Conservation (phyloP, 2,888 invertebrate species). For the Chaitophorus viminalis region DNA sequence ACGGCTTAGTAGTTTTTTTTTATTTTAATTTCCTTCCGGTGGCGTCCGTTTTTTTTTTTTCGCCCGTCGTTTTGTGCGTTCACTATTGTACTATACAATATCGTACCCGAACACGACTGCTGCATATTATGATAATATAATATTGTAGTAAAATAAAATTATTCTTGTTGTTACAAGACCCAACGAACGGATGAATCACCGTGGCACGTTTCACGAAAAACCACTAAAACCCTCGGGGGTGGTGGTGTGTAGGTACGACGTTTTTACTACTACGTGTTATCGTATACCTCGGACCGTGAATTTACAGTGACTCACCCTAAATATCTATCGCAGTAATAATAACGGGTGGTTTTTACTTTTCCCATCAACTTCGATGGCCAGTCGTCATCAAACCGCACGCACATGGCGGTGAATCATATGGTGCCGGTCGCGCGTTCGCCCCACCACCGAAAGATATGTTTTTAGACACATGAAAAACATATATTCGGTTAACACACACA, state of each 20-base stretch:
- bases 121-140: too few species aligned
- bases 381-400: constrained; percentile 48
- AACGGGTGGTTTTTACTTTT: constrained; percentile 12
- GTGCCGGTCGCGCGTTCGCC: constrained; percentile 21
- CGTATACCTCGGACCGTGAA: background rate
- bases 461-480: constrained; percentile 50
- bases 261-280: too few species aligned
- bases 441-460: constrained; percentile 2
- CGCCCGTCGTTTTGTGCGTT: too few species aligned
- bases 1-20: background rate
- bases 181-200: constrained; percentile 32
- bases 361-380: constrained; percentile 22
- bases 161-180: too few species aligned
- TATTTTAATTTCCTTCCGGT: background rate
- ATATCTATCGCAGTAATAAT: background rate
- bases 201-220: background rate
- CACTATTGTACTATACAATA: too few species aligned
- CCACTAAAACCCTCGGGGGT: background rate
- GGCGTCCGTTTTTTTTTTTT: background rate
- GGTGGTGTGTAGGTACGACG: background rate
- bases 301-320: background rate
- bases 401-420: constrained; percentile 58
- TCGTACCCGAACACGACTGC: too few species aligned
- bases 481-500: constrained; percentile 29
- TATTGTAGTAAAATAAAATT: too few species aligned